A percentile compares a stretch with the other conserved stretches of the same genome.
Conservation (phyloP, 2,797 vertebrate species). For the Acestrorhynchus altus region DNA sequence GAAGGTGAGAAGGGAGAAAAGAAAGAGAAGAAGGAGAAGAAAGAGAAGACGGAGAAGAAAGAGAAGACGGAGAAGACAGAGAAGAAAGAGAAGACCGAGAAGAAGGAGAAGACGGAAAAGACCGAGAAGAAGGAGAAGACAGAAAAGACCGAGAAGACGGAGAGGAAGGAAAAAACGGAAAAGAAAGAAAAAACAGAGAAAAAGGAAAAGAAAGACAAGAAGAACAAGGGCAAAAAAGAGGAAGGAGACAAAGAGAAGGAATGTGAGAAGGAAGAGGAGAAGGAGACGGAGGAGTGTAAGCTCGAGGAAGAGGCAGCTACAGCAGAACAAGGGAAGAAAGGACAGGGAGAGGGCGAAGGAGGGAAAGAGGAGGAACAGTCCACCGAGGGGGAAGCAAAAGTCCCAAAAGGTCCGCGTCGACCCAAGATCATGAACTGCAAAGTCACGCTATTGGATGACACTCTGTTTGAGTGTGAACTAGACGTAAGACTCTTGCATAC, state of each 20-base stretch:
- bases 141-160: conserved; percentile 27
- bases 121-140: conserved; percentile 64
- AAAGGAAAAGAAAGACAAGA: conserved; percentile 70
- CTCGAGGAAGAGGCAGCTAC: conserved; percentile 72
- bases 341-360: conserved; percentile 63
- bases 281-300: conserved; percentile 72
- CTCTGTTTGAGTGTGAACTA: conserved; percentile 89
- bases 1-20: conserved; percentile 74
- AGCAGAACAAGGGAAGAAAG: conserved; percentile 56
- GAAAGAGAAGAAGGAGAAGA: conserved; percentile 72
- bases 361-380: conserved; percentile 66
- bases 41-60: conserved; percentile 69
- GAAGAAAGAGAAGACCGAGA: conserved; percentile 34
- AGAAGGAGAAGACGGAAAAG: conserved; percentile 32
- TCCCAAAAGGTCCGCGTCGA: conserved; percentile 78
- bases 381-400: conserved; percentile 80
- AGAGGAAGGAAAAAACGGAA: conserved; percentile 20
- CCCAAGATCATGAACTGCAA: conserved; percentile 90
- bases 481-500: conserved; percentile 81
- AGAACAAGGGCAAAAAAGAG: conserved; percentile 69
- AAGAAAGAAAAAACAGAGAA: conserved; percentile 57
- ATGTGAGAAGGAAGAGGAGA: conserved; percentile 73
- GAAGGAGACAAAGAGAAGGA: conserved; percentile 67
- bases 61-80: conserved; percentile 49
- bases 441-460: conserved; percentile 90